Evolutionary conservation across 2,888 invertebrate genomes (phyloP).

Genomic region (Anoncus sp.): DNA sequence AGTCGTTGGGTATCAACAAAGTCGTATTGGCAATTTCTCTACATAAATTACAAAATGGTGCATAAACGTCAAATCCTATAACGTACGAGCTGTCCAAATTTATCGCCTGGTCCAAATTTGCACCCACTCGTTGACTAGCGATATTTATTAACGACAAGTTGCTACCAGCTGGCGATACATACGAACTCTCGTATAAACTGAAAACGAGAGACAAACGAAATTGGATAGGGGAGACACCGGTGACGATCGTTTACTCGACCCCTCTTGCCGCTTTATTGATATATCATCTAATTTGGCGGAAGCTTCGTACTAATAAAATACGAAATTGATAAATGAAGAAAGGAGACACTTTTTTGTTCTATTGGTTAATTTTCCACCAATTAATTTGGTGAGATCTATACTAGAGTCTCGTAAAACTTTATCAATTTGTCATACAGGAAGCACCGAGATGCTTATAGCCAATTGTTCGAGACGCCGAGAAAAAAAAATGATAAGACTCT

Average conservation of each 20-base stretch:
- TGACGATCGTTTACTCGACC: conserved; percentile 2
- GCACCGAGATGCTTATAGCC: conserved; percentile 2
- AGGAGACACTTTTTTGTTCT: neutral
- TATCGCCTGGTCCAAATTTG: neutral
- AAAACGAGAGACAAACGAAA: conserved; percentile 11
- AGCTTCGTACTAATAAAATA: neutral
- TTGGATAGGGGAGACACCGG: conserved; percentile 8
- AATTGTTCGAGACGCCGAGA: conserved; percentile 3
- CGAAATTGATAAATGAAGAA: neutral
- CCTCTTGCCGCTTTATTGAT: neutral
- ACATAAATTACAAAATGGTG: no score
- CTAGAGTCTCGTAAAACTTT: neutral
- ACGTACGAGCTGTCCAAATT: no score
- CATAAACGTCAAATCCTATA: no score
- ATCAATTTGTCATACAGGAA: conserved; percentile 9
- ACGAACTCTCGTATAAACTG: conserved; percentile 28
- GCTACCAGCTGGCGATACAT: conserved; percentile 9
- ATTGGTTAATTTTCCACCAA: neutral
- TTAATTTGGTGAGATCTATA: neutral
- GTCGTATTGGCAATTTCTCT: no score
- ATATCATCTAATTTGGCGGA: neutral
- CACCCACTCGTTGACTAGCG: neutral
- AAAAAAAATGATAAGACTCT: conserved; percentile 9
- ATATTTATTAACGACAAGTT: conserved; percentile 38
- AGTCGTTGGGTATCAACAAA: no score